Percentiles rank a stretch among this genome's conserved stretches.
Conservation (phyloP, 1,140 invertebrate species). For the Drosophila asahinai region DNA sequence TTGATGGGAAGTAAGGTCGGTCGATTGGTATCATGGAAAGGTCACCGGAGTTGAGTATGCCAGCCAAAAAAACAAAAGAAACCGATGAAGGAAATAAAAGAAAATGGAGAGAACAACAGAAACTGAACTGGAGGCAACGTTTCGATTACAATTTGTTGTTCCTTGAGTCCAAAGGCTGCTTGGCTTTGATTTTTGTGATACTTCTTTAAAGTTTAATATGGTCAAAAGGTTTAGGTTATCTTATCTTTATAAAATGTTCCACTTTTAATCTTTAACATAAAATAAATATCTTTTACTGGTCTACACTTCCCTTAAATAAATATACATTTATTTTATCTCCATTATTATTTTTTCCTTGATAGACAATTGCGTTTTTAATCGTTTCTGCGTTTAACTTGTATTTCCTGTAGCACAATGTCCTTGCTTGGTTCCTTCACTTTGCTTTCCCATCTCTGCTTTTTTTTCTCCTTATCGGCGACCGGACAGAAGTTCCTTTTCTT, state of each 20-base stretch:
- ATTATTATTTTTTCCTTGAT: constrained; percentile 28
- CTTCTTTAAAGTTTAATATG: not conserved
- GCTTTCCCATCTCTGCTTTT: constrained; percentile 4
- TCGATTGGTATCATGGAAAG: constrained; percentile 2
- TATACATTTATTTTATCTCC: constrained; percentile 3
- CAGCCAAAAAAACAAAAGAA: constrained; percentile 5
- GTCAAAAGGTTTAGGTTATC: too few relatives aligned
- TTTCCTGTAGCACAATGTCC: constrained; percentile 53
- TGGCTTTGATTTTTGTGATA: not conserved
- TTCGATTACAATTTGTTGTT: constrained; percentile 54
- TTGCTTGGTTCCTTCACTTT: constrained; percentile 45
- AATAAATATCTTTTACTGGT: not conserved
- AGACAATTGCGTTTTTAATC: constrained; percentile 77
- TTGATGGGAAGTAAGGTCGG: constrained; percentile 20
- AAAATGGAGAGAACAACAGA: constrained; percentile 9
- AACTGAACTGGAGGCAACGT: constrained; percentile 6
- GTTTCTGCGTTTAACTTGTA: constrained; percentile 69
- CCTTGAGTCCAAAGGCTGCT: not conserved
- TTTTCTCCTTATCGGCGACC: constrained; percentile 60
- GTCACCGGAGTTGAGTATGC: constrained; percentile 22
- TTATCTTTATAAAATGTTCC: not conserved
- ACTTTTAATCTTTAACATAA: not conserved
- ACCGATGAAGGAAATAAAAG: not conserved
- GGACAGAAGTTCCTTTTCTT: constrained; percentile 55
- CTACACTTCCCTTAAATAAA: not conserved